phyloP scores from a whole-genome alignment of 2,888 invertebrate species.

The Sisyra terminalis region DNA sequence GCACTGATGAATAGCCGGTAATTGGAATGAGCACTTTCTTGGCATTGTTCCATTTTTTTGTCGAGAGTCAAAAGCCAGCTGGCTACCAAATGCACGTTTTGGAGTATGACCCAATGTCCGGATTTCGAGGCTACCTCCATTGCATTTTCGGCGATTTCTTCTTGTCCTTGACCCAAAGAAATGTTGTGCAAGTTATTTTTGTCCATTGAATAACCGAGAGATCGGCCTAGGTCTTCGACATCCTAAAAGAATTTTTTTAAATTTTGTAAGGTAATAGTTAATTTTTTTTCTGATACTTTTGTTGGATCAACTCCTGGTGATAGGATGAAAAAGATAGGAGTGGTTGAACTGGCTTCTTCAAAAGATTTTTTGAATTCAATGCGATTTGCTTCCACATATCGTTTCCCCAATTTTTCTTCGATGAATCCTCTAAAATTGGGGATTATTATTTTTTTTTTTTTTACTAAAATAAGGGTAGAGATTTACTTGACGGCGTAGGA shows the following conservation, averaged over 20 bases:
- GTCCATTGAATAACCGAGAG: conserved; percentile 62
- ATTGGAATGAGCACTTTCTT: conserved; percentile 43
- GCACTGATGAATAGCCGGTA: conserved; percentile 72
- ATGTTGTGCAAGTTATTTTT: conserved; percentile 81
- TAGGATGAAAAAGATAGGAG: conserved; percentile 85
- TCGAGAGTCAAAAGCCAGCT: conserved; percentile 79
- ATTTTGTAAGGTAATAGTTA: no score
- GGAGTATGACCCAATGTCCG: conserved; percentile 87
- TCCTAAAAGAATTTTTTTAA: conserved; percentile 33
- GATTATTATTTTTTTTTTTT: no score
- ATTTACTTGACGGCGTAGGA: conserved; percentile 67
- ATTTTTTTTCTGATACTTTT: conserved; percentile 33
- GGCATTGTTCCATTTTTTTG: conserved; percentile 76
- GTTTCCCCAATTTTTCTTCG: conserved; percentile 72
- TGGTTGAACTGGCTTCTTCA: conserved; percentile 67
- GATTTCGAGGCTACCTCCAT: conserved; percentile 56
- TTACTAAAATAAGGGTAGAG: no score
- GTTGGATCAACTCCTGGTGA: conserved; percentile 91
- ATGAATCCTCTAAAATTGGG: conserved; percentile 49
- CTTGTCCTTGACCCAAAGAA: conserved; percentile 89
- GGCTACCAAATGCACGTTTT: conserved; percentile 84
- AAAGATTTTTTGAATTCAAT: conserved; percentile 71
- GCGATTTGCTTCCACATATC: conserved; percentile 62
- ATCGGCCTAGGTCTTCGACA: conserved; percentile 71
- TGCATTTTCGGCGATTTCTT: conserved; percentile 76